Base-by-base conservation (phyloP, 2,113 vertebrate species). In the Redunca redunca region DNA sequence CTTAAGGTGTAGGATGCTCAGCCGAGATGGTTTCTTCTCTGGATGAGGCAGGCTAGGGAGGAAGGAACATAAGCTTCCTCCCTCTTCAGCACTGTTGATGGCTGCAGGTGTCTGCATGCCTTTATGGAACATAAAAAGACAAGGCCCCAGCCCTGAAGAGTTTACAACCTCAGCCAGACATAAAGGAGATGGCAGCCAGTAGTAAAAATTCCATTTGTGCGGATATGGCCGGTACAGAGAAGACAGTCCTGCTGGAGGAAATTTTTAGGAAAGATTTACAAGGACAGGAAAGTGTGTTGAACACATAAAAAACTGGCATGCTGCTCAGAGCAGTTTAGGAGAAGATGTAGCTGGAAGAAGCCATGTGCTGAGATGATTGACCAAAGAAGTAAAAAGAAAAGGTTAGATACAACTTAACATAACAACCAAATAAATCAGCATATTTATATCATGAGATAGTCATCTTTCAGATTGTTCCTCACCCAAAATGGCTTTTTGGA, bases 131-230 rank as follows among this genome's bases (percentile, higher is more conserved):
- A 53, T 60, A 60, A 57, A 90, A 71, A 84, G 55, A 67, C 46
- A 64, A 62, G 81, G 28, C 21, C 5, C 67, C 80, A 33, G 57
- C 57, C 71, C 85, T 1, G 10, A 52, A 60, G 74, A 67, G 40
- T 71, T 78, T 60, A 77, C 28, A 57, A 1, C 64, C 82, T 25
- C 1, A n/a, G 87, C 25, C 43, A 36, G 88, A 78, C 64, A 62
- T 50, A 58, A 90, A 93, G 88, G 82, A 67, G 57, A 58, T 30
- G 78, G 43, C n/a, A 36, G n/a, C 33, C 48, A 12, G 78, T 46
- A 19, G 78, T 85, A 64, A 88, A 88, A 94, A 48, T n/a, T 12
- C 82, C 74, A 58, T 88, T 88, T 91, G 92, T 81, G 90, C 78
- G 25, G 60, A 14, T 50, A 9, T 7, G 52, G 16, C 25, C 33